Evolutionary conservation across 2,113 vertebrate genomes (phyloP).

Genomic region (Petroica traversi): DNA sequence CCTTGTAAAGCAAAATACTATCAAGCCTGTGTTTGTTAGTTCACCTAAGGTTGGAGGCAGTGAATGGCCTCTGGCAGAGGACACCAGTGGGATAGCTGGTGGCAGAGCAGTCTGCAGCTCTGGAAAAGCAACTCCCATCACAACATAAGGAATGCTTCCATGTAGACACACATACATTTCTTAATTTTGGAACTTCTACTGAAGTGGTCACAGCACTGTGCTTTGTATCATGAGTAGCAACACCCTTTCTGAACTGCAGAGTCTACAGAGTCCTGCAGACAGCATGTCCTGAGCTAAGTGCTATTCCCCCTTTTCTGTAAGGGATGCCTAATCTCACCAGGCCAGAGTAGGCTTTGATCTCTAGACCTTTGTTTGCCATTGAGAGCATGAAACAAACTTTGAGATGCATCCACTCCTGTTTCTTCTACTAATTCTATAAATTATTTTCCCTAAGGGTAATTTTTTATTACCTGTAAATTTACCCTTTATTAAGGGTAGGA

Average conservation of each 20-base stretch:
- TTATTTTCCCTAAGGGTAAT: neutral
- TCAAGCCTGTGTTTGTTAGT: neutral
- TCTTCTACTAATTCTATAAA: neutral
- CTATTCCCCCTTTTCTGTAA: neutral
- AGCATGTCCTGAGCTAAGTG: neutral
- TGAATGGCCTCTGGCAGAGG: neutral
- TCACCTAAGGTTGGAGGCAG: neutral
- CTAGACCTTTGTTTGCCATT: neutral
- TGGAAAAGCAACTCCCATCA: neutral
- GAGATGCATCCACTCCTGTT: neutral
- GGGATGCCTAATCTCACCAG: neutral
- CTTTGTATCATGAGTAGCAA: neutral
- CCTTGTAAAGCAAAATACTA: neutral
- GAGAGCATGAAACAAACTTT: neutral
- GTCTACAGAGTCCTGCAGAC: neutral
- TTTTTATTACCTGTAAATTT: neutral
- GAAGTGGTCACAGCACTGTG: neutral
- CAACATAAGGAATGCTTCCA: rapidly evolving
- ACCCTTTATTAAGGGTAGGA: neutral
- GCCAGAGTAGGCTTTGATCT: neutral
- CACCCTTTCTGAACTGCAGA: neutral
- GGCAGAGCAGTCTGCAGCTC: neutral
- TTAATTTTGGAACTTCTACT: neutral
- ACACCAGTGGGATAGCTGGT: neutral
- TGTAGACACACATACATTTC: neutral